Conservation (phyloP, 2,888 invertebrate genomes). For the Meloe dianella region DNA sequence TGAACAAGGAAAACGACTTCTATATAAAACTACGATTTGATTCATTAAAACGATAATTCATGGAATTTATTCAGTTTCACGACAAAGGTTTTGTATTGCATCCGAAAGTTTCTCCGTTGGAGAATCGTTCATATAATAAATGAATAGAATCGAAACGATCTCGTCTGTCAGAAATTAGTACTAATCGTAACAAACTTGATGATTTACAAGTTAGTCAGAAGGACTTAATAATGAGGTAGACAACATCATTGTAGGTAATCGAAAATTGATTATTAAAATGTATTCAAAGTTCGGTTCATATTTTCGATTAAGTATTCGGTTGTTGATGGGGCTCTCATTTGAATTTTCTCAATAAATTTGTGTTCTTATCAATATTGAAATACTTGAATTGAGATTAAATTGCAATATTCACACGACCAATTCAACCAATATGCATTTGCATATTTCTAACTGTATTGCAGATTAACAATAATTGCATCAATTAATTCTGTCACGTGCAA, state of each 20-base stretch:
- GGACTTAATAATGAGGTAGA: not conserved
- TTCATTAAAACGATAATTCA: not conserved
- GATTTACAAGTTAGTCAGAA: not conserved
- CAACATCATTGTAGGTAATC: not conserved
- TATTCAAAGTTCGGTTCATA: not conserved
- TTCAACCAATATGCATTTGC: not conserved
- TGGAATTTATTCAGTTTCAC: not conserved
- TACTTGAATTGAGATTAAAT: not conserved
- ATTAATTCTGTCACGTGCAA: too few species aligned
- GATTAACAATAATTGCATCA: not conserved
- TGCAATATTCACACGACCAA: not conserved
- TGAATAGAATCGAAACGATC: not conserved
- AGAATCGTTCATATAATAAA: not conserved
- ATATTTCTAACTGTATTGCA: not conserved
- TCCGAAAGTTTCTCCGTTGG: not conserved
- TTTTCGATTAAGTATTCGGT: not conserved
- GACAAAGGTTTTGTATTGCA: not conserved
- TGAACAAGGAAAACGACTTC: not conserved
- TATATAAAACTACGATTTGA: not conserved
- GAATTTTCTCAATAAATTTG: not conserved
- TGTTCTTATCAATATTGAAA: not conserved
- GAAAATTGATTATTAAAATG: not conserved
- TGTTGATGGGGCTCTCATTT: not conserved
- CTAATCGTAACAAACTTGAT: not conserved
- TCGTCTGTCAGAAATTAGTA: not conserved